These are phyloP conservation scores for Hemiprocne comata DNA, from an alignment of 2,113 vertebrate species.

Conservation along the genomic window DNA sequence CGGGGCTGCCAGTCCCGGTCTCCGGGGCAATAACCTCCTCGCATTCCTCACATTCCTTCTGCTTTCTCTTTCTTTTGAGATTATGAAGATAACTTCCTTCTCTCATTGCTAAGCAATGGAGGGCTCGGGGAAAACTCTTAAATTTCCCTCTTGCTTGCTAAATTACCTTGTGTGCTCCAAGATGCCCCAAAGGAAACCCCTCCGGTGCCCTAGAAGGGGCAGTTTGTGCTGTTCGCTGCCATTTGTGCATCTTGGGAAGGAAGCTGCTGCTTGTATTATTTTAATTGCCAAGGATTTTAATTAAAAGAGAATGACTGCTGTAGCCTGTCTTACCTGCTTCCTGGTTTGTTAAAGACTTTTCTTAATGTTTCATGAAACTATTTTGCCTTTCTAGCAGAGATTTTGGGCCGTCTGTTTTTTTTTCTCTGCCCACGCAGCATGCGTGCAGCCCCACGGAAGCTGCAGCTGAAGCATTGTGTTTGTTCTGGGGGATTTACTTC, in stretches of 20 bases:
- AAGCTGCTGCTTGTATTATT: not conserved
- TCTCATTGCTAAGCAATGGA: slow-evolving; percentile 28
- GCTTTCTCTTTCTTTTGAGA: slow-evolving; percentile 67
- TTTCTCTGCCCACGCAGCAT: not conserved
- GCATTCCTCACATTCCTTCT: slow-evolving; percentile 58
- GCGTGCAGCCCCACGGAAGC: fast-evolving
- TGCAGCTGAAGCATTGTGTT: not conserved
- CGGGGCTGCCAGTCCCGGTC: not conserved
- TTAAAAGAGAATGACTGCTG: not conserved
- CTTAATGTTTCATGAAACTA: not conserved
- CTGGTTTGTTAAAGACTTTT: not conserved
- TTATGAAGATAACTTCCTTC: slow-evolving; percentile 66
- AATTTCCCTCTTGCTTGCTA: not conserved
- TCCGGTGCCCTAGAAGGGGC: not conserved
- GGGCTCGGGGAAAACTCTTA: not conserved
- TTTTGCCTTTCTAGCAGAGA: not conserved
- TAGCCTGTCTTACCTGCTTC: not conserved
- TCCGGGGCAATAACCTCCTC: slow-evolving; percentile 55
- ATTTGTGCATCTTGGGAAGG: not conserved
- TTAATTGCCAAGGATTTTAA: not conserved
- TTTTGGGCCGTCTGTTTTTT: not conserved
- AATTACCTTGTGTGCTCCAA: not conserved
- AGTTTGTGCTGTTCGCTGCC: not conserved
- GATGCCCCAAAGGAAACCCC: not conserved
- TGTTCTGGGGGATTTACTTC: not conserved